Percentiles rank a stretch among this genome's conserved stretches.
Evolutionary conservation across 2,888 invertebrate species (phyloP).

Genomic region (Ormyrus thymus): DNA sequence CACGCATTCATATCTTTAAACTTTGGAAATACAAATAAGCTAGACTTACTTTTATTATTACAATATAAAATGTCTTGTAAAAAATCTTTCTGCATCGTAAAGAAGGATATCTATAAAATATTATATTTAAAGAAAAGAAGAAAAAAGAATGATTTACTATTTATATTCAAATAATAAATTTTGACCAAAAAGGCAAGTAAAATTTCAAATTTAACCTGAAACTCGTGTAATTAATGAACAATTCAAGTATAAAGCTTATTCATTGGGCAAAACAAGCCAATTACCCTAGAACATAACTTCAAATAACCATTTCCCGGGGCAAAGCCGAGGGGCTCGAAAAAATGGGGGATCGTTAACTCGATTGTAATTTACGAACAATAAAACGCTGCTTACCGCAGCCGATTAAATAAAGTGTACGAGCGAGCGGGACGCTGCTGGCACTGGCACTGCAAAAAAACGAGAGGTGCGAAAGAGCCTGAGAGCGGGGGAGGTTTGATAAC

Average conservation of each 20-base stretch:
- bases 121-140: too few relatives aligned
- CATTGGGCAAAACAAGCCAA: background rate
- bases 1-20: too few relatives aligned
- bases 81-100: too few relatives aligned
- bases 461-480: background rate
- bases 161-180: too few relatives aligned
- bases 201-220: too few relatives aligned
- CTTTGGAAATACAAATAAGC: too few relatives aligned
- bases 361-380: constrained; percentile 39
- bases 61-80: too few relatives aligned
- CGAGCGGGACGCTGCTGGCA: background rate
- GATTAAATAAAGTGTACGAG: constrained; percentile 32
- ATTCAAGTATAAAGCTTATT: background rate
- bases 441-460: background rate
- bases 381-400: constrained; percentile 31
- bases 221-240: background rate
- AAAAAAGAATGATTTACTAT: too few relatives aligned
- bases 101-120: too few relatives aligned
- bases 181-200: too few relatives aligned
- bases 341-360: constrained; percentile 24
- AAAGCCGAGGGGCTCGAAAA: background rate
- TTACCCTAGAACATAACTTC: background rate
- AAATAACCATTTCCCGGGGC: background rate
- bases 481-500: constrained; percentile 63
- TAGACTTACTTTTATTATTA: too few relatives aligned